Conservation (phyloP, 35 echinoderm and acorn worm species). For the Heliocidaris tuberculata region DNA sequence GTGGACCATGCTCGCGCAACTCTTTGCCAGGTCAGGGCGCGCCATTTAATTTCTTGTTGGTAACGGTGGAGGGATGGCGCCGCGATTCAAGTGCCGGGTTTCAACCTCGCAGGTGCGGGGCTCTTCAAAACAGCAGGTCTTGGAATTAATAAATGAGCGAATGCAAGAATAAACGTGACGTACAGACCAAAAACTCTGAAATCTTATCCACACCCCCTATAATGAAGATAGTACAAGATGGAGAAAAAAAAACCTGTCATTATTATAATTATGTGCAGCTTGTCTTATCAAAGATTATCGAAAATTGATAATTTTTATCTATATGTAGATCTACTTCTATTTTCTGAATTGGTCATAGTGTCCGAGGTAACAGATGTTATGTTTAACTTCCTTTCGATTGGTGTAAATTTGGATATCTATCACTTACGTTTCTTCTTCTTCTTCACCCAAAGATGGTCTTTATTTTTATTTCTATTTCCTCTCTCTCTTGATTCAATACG, state of each 20-base stretch:
- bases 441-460: too few species aligned
- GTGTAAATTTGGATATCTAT: too few species aligned
- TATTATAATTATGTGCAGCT: neutral
- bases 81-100: conserved; percentile 6
- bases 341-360: too few species aligned
- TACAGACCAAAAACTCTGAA: neutral
- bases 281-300: too few species aligned
- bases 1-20: conserved; percentile 29
- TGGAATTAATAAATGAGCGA: conserved; percentile 5
- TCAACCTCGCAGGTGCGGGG: conserved; percentile 32
- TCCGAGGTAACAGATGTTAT: too few species aligned
- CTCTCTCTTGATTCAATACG: too few species aligned
- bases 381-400: too few species aligned
- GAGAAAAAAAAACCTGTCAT: neutral
- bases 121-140: conserved; percentile 33
- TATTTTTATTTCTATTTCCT: too few species aligned
- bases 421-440: too few species aligned
- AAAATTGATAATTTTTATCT: too few species aligned
- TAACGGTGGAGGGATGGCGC: neutral
- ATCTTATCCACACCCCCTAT: neutral
- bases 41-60: conserved; percentile 38
- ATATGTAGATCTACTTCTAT: too few species aligned
- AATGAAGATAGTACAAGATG: neutral
- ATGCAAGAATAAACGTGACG: neutral
- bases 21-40: neutral